Conservation (phyloP, 2,113 vertebrate genomes). For the Rhipidura dahli region DNA sequence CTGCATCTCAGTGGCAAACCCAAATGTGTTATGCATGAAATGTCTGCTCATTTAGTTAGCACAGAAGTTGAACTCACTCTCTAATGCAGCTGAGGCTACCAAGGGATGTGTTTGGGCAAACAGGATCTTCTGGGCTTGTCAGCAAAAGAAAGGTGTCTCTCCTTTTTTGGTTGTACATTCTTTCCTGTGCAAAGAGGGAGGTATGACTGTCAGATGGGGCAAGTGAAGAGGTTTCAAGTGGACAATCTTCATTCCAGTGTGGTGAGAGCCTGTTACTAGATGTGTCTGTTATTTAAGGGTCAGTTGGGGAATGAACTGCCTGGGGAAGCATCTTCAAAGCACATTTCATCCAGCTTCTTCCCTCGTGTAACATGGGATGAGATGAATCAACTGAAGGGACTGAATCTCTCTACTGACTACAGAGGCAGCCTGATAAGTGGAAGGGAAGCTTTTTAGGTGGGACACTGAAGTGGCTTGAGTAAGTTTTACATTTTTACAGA, state of each 20-base stretch:
- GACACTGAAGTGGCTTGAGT: background rate
- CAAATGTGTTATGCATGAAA: background rate
- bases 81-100: background rate
- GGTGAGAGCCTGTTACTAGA: background rate
- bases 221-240: background rate
- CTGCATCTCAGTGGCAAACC: background rate
- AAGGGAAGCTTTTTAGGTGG: background rate
- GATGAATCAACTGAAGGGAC: background rate
- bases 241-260: background rate
- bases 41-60: background rate
- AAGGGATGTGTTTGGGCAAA: background rate
- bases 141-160: background rate
- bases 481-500: background rate
- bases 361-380: background rate
- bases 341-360: background rate
- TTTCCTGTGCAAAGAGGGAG: background rate
- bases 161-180: background rate
- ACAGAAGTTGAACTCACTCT: background rate
- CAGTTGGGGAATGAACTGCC: background rate
- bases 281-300: background rate
- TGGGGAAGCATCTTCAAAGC: background rate
- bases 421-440: background rate
- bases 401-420: background rate
- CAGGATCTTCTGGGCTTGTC: background rate
- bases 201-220: background rate